Evolutionary conservation across 2,888 invertebrate genomes (phyloP).

Genomic region (Drosophila paranaensis): DNA sequence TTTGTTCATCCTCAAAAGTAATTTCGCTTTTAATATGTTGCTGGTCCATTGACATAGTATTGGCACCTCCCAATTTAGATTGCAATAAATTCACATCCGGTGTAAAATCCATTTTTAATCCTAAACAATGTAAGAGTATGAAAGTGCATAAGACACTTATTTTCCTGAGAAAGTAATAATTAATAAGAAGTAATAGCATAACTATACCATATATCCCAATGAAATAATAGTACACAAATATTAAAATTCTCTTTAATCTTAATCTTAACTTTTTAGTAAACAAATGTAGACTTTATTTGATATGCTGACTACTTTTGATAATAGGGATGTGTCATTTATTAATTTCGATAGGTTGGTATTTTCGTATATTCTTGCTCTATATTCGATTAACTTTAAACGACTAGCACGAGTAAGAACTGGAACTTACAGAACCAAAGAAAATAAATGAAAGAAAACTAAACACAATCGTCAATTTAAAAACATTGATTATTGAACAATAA

Average conservation of each 20-base stretch:
- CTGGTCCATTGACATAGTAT: neutral
- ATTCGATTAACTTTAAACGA: neutral
- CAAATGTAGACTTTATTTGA: constrained; percentile 7
- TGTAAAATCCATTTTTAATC: constrained; percentile 18
- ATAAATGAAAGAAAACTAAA: too few species aligned
- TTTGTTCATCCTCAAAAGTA: constrained; percentile 42
- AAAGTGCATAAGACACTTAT: neutral
- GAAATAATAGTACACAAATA: neutral
- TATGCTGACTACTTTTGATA: constrained; percentile 7
- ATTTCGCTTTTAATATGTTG: constrained; percentile 45
- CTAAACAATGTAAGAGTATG: constrained; percentile 2
- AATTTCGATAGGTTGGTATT: constrained; percentile 4
- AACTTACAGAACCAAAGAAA: too few species aligned
- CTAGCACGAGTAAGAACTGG: neutral
- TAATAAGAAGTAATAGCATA: neutral
- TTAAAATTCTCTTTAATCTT: neutral
- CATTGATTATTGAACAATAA: neutral
- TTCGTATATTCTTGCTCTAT: too few species aligned
- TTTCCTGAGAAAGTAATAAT: neutral
- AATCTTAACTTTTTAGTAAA: constrained; percentile 3
- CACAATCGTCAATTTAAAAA: neutral
- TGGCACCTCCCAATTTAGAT: neutral
- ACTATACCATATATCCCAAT: neutral
- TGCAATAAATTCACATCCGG: neutral
- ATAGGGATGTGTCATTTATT: constrained; percentile 14